Evolutionary conservation across 2,797 vertebrate species (phyloP).

Genomic region (Denticeps clupeoides): DNA sequence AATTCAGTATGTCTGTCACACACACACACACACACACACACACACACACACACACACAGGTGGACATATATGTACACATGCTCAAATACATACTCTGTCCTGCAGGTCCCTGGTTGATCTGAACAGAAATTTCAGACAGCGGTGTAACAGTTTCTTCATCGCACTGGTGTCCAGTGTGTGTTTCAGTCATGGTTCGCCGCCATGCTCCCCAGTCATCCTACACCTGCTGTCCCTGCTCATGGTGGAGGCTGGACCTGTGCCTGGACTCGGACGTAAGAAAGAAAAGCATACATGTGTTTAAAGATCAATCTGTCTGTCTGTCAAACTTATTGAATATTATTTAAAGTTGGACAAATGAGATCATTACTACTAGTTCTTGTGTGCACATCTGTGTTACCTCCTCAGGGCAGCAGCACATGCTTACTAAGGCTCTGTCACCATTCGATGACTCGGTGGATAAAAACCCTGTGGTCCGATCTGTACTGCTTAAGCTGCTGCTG

Average conservation of each 20-base stretch:
- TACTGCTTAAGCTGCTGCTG: slow-evolving; percentile 84
- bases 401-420: slow-evolving; percentile 37
- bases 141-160: slow-evolving; percentile 85
- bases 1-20: slow-evolving; percentile 63
- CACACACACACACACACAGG: background rate
- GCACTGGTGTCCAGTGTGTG: slow-evolving; percentile 81
- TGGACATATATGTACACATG: background rate
- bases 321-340: too few relatives aligned
- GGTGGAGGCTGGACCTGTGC: slow-evolving; percentile 38
- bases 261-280: slow-evolving; percentile 36
- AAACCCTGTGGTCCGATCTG: slow-evolving; percentile 82
- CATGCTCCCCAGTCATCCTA: slow-evolving; percentile 57
- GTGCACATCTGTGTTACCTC: background rate
- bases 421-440: slow-evolving; percentile 80
- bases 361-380: background rate
- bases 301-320: too few relatives aligned
- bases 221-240: slow-evolving; percentile 73
- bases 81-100: background rate
- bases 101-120: slow-evolving; percentile 56
- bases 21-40: background rate
- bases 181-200: slow-evolving; percentile 83
- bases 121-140: slow-evolving; percentile 67
- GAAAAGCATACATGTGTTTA: too few relatives aligned
- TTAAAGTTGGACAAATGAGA: too few relatives aligned
- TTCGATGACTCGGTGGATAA: slow-evolving; percentile 84